Base-by-base conservation (phyloP, 2,888 invertebrate genomes). In the Rhodophaea formosa region DNA sequence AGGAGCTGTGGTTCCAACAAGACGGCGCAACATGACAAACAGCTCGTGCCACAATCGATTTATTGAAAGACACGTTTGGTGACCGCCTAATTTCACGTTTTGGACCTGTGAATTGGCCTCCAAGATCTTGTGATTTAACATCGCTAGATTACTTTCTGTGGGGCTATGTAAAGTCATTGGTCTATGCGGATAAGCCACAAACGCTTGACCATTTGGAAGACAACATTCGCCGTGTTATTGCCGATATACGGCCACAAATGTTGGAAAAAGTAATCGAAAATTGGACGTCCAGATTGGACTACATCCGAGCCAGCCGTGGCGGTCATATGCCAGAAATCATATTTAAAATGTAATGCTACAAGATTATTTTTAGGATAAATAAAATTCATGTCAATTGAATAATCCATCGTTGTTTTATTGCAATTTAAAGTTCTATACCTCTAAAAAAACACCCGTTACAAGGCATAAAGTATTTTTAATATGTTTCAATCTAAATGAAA, bases 21-120 rank as follows among this genome's bases (percentile, higher is more conserved):
- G 70, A 72, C 61, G 67, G 66, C 43, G 72, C 71, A 30, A 72
- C 68, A 59, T 67, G 63, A 39, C 67, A 72, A 63, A 72, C 70
- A 69, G 68, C 69, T 46, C 62, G 62, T 43, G 70, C 35, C 49
- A 71, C 67, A 65, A 70, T 72, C 15, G 62, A 66, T 60, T 66
- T 71, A 63, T 58, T 74, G 61, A 59, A 62, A 32, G 63, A 66
- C 16, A 59, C 56, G 47, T 71, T 69, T 64, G 58, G 51, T 59
- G 47, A 60, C 17, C 62, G 58, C 17, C 8, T 62, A 57, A 52
- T 65, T 62, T 66, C 63, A 53, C 62, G 61, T 58, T 45, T 35
- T 39, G 64, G 62, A 51, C 53, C 52, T n/a, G 23, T 53, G 14
- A 52, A 30, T 7, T 30, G 30, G 30, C 30, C 3, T 7, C 30